Conservation (phyloP, 2,797 vertebrate genomes). For the Hylomyscus alleni region DNA sequence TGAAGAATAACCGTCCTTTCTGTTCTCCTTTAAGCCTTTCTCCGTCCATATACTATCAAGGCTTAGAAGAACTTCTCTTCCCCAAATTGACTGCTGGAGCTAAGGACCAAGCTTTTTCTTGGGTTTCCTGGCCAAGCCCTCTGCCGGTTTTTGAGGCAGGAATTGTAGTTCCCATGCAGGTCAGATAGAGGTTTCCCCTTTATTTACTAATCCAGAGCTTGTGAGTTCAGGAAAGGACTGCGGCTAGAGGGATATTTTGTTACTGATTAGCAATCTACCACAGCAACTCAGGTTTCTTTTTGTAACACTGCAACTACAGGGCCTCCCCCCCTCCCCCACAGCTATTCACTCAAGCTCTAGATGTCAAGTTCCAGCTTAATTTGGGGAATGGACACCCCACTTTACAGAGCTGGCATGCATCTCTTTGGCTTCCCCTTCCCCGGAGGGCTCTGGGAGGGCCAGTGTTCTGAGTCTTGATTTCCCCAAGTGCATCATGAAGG, state of each 20-base stretch:
- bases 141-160: background rate
- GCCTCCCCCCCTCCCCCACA: accelerated
- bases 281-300: slow-evolving; percentile 63
- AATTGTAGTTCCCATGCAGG: background rate
- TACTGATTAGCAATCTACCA: slow-evolving; percentile 73
- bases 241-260: slow-evolving; percentile 76
- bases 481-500: background rate
- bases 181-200: background rate
- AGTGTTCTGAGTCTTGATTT: slow-evolving; percentile 55
- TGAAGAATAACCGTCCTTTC: slow-evolving; percentile 58
- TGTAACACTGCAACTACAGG: slow-evolving; percentile 64
- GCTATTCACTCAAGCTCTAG: background rate
- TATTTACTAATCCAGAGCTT: slow-evolving; percentile 25
- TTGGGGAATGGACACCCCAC: background rate
- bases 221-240: slow-evolving; percentile 62
- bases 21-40: slow-evolving; percentile 52
- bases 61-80: background rate
- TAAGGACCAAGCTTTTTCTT: background rate
- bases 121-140: background rate
- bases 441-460: background rate
- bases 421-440: background rate
- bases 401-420: background rate
- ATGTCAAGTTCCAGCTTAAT: background rate
- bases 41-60: background rate
- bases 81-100: background rate